Evolutionary conservation across 2,888 invertebrate genomes (phyloP).

Genomic region (Zygaena filipendulae): DNA sequence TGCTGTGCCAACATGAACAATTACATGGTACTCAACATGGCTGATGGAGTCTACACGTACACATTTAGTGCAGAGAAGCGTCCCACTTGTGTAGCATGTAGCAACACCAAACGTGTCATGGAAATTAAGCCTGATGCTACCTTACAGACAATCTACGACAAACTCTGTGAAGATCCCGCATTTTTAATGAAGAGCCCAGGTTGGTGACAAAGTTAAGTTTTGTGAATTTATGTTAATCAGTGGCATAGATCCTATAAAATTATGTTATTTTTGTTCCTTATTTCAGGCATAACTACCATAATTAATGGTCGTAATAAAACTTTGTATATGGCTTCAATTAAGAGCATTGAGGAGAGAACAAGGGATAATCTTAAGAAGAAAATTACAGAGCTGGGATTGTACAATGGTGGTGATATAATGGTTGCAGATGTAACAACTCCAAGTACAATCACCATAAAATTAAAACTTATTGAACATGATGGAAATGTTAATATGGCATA

Average conservation of each 20-base stretch:
- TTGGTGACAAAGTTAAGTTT: no score
- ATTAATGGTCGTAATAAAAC: conserved; percentile 89
- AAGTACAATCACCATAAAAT: conserved; percentile 78
- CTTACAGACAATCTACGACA: conserved; percentile 84
- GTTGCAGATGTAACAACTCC: conserved; percentile 95
- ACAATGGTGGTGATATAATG: conserved; percentile 85
- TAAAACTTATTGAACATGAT: conserved; percentile 72
- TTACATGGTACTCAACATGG: conserved; percentile 96
- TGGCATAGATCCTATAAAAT: no score
- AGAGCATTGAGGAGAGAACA: conserved; percentile 91
- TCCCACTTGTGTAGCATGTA: conserved; percentile 89
- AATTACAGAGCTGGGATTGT: conserved; percentile 84
- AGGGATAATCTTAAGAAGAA: conserved; percentile 89
- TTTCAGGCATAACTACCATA: conserved; percentile 78
- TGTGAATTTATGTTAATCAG: conserved; percentile 3
- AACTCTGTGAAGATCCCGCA: conserved; percentile 78
- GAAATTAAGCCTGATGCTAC: conserved; percentile 69
- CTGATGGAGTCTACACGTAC: conserved; percentile 95
- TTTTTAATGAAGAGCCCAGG: conserved; percentile 95
- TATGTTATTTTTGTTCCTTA: conserved; percentile 1
- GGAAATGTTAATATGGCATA: conserved; percentile 62
- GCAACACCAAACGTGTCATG: conserved; percentile 74
- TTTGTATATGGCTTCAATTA: conserved; percentile 91
- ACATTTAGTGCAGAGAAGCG: conserved; percentile 93
- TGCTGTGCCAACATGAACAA: conserved; percentile 92